A percentile compares a stretch with the other conserved stretches of the same genome.
Evolutionary conservation across 2,888 invertebrate species (phyloP).

Genomic region (Agrilus biguttatus): DNA sequence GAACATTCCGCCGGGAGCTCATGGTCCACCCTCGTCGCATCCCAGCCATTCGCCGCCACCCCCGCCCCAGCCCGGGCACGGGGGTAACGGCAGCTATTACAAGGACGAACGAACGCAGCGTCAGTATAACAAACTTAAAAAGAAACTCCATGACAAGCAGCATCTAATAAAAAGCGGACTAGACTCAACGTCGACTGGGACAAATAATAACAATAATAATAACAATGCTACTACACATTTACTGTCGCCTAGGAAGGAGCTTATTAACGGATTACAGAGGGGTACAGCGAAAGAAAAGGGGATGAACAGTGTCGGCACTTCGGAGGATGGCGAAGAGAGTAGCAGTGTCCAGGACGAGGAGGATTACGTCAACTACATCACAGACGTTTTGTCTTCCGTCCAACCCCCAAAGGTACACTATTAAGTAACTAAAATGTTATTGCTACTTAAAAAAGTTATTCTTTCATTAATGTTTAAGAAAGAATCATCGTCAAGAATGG

Average conservation of each 20-base stretch:
- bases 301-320: constrained; percentile 50
- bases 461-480: too few species aligned
- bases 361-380: constrained; percentile 50
- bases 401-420: constrained; percentile 53
- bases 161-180: constrained; percentile 15
- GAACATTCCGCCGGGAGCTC: constrained; percentile 37
- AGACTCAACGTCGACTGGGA: constrained; percentile 1
- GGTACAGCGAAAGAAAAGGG: constrained; percentile 32
- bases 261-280: constrained; percentile 37
- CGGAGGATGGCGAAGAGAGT: constrained; percentile 65
- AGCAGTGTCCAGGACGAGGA: constrained; percentile 62
- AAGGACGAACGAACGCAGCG: constrained; percentile 69
- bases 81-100: constrained; percentile 33
- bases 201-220: constrained; percentile 8
- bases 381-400: constrained; percentile 59
- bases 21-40: constrained; percentile 40
- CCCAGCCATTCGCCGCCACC: constrained; percentile 55
- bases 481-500: too few species aligned
- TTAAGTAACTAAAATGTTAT: neutral
- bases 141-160: constrained; percentile 49
- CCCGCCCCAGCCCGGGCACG: constrained; percentile 25
- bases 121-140: constrained; percentile 61
- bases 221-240: constrained; percentile 40
- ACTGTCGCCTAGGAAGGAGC: constrained; percentile 54
- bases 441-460: too few species aligned